Base-by-base conservation (phyloP, 2,113 vertebrate species). In the Paraplagusia blochii region DNA sequence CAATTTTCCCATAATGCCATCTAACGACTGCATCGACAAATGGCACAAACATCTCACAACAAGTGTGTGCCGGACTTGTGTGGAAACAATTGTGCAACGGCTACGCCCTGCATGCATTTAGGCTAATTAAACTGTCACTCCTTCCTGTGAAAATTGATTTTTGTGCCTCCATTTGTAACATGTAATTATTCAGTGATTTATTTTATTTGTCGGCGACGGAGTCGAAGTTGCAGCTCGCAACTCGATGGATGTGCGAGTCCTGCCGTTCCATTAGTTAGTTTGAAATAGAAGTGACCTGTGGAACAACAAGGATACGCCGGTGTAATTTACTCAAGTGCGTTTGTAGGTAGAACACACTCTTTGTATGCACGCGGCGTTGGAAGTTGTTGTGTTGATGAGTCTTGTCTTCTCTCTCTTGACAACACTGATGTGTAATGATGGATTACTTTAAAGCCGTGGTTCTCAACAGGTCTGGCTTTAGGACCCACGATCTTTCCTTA, bases 111-210 rank as follows among this genome's bases (percentile, higher is more conserved):
- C n/a, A n/a, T 55, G 39, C 67, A 75, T 59, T 75, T 76, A 69
- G 34, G 43, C 40, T 74, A 81, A 84, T 82, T 69, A 77, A 79
- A 79, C 68, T 76, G 83, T 64, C 79, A 74, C 53, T 53, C 51
- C 29, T 44, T 66, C 18, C 50, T 50, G 73, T 73, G 39, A 50
- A 64, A 85, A 80, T 62, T 7, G 50, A 65, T 78, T 61, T 72
- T 44, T 51, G 38, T 44, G 29, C 13, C 29, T 44, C 8, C n/a
- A n/a, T 58, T 51, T 66, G 17, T 53, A 72, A 69, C 50, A 12
- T 55, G 35, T 63, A 47, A 46, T 42, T 35, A 44, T 57, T 63
- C 67, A 54, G 58, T 63, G 52, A 70, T 72, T 51, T 45, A 54
- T 72, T 69, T 47, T 29, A 34, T 48, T 63, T 44, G 29, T 42